Base-by-base conservation (phyloP, 2,113 vertebrate genomes). In the Esox niger region DNA sequence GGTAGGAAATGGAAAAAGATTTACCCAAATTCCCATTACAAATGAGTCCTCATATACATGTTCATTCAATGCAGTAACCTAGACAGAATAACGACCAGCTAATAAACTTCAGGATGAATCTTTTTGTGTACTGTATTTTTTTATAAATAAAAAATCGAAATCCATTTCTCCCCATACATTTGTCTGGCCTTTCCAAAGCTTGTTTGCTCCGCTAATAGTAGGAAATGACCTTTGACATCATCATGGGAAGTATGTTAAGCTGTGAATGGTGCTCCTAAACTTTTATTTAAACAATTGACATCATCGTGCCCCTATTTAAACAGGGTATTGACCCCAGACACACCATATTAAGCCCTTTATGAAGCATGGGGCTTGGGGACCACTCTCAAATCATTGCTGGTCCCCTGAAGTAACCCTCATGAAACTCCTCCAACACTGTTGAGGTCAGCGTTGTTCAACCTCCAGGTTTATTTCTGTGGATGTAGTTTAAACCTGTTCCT, bases 281-380 rank as follows among this genome's bases (percentile, higher is more conserved):
- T 89, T 88, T 88, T 89, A 90, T 89, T 89, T 87, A 87, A 89
- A 87, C 88, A 89, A 89, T 90, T 90, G 88, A 88, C 87, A 83
- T 70, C 68, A 63, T 68, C 76, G 81, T 82, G 74, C 82, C 84
- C 71, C 71, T 71, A 86, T 88, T 83, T 88, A 88, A 89, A 86
- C 84, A 85, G 88, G 89, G 84, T 87, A 82, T 79, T 84, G 88
- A 90, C 89, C 89, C 72, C 84, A 79, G 83, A 88, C 85, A 82
- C 84, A 85, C 56, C 75, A 65, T 85, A 88, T 89, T 89, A 90
- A 83, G 86, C 82, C 78, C 81, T 86, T 86, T 88, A 89, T 90
- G 86, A 88, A 88, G 85, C 85, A 86, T 82, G 83, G 84, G 82
- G 83, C 82, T 86, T 2, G 78, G 84, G 86, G 84, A 84, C 79